Conservation (phyloP, 1,140 invertebrate genomes). For the Eumaeus atala region DNA sequence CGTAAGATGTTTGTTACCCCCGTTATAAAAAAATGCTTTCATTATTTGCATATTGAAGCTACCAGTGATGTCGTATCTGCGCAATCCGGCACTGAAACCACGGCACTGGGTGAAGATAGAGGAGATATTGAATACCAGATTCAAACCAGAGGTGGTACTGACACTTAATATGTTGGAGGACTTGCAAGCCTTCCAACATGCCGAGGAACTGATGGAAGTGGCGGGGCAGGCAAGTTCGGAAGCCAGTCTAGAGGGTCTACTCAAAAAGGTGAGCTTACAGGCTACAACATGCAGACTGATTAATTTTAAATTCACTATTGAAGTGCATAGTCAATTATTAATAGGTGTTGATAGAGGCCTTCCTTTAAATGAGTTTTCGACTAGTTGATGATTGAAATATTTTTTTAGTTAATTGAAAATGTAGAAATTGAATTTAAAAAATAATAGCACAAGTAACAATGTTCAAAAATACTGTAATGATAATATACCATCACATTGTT, state of each 20-base stretch:
- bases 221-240: constrained; percentile 90
- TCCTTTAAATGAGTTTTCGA: no score
- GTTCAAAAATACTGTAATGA: no score
- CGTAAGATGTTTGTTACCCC: no score
- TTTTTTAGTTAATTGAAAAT: no score
- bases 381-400: no score
- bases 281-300: background rate
- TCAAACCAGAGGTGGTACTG: constrained; percentile 80
- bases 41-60: constrained; percentile 63
- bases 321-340: background rate
- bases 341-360: no score
- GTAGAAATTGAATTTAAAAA: no score
- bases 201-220: constrained; percentile 86
- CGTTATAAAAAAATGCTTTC: no score
- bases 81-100: constrained; percentile 82
- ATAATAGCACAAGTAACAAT: no score
- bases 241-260: constrained; percentile 82
- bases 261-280: constrained; percentile 79
- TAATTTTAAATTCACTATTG: background rate
- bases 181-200: constrained; percentile 81
- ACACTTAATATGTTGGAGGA: constrained; percentile 80
- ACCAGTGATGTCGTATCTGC: constrained; percentile 82
- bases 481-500: no score
- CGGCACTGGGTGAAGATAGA: constrained; percentile 91
- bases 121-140: constrained; percentile 80